Evolutionary conservation across 2,888 invertebrate genomes (phyloP), one percentile per base, ranked within the genome.

Genomic region (Lasioglossum villosulum): DNA sequence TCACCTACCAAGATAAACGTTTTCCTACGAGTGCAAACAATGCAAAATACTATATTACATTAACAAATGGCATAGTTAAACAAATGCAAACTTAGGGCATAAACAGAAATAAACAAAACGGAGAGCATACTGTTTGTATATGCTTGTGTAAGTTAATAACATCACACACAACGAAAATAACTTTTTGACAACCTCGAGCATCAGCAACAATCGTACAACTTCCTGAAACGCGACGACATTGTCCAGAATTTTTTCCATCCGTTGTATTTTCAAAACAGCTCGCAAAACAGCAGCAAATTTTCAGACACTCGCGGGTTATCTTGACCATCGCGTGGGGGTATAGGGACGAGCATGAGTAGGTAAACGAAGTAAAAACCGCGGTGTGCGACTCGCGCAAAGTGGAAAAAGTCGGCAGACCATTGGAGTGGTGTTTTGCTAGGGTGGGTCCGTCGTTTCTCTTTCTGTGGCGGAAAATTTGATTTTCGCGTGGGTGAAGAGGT

Each of bases 401-500:
- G 74, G 48, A 59, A 80, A 56, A 86, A 84, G 81, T 82, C 77
- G 81, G 30, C 8, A 12, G 19, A 27, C 63, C 63, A 63, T 63
- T 63, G 30, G 30, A 30, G 19, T 30, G 12, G 63, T 8, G 30
- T 63, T 30, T 63, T 63, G 30, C 63, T 2, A 63, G 30, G 16
- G 16, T 16, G 30, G 8, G 63, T 63, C 30, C 30, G 63, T 30
- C 63, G 63, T 30, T 63, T 63, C 16, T 63, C 30, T 30, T 63
- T 3, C 3, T 19, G 75, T 66, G 80, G 79, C 73, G 88, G 76
- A 81, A 90, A 82, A 88, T 89, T 90, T 86, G 84, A 90, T 90
- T 90, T 90, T 82, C 89, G 82, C 81, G 81, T 86, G 42, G 59
- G 71, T 52, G 78, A 77, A n/a, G 12, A 56, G 10, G 56, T 12